Evolutionary conservation across 2,797 vertebrate genomes (phyloP), one percentile per base, ranked within the genome.

Genomic region (Gymnopithys bicolor): DNA sequence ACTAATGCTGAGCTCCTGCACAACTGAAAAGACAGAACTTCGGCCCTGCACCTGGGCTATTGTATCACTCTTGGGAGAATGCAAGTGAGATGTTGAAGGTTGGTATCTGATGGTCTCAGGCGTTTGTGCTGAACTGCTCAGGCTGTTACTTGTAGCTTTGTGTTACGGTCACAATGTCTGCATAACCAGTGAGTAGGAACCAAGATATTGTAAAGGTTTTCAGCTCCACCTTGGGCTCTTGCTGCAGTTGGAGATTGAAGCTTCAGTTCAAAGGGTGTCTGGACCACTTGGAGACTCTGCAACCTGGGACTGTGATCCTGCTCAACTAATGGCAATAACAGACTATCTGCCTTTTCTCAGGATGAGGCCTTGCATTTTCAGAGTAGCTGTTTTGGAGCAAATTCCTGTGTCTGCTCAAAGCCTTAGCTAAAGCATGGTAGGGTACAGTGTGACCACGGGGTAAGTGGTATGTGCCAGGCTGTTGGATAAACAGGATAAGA

Each of bases 291-390:
- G 28, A 18, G 2, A 1, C 12, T 51, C 30, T 67, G 24, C 32
- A 70, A 3, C 16, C 16, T 22, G 43, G 25, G 64, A 2, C 53
- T 68, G 46, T 49, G 48, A 32, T 66, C 70, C 52, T 86, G 41
- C 18, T 33, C 37, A 53, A 2, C 30, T 58, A 32, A 11, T 22
- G 28, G 7, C 35, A 32, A 0, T 68, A 2, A 1, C 14, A 13
- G 46, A 2, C 43, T 43, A 3, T 37, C 24, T 67, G 32, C 21
- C 30, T 8, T 74, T 35, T 14, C 19, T 88, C 7, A 18, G 73
- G 33, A 22, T 41, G 35, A 84, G 39, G 28, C 33, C 37, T 85
- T 70, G 28, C 1, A 14, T 58, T 86, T 86, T 52, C 39, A 79
- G 70, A n/a, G 45, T 51, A 77, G 59, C 33, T 83, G 59, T 76